Conservation (phyloP, 1,140 invertebrate species). For the Drosophila paulistorum region DNA sequence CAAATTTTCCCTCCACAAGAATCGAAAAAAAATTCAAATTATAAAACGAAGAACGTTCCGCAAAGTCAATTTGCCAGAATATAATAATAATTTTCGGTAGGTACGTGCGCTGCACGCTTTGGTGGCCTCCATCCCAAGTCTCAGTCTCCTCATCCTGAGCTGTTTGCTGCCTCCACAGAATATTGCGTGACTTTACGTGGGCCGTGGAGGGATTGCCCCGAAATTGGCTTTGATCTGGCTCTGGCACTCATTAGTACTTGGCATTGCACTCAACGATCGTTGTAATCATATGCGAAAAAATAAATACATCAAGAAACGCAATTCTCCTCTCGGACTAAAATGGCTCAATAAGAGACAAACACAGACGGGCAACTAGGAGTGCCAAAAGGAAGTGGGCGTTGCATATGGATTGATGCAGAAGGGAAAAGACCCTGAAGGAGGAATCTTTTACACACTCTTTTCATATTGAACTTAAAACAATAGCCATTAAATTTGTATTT, state of each 20-base stretch:
- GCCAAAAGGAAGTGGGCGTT: constrained; percentile 57
- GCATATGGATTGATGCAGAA: constrained; percentile 24
- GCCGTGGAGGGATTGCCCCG: constrained; percentile 8
- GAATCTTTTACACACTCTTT: constrained; percentile 21
- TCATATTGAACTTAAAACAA: background rate
- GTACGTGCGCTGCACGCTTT: constrained; percentile 75
- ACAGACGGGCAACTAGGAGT: constrained; percentile 51
- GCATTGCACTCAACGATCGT: constrained; percentile 52
- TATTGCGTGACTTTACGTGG: constrained; percentile 70
- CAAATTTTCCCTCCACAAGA: too few species aligned
- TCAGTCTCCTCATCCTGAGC: constrained; percentile 17
- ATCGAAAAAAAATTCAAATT: too few species aligned
- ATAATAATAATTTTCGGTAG: constrained; percentile 39
- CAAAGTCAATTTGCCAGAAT: constrained; percentile 36
- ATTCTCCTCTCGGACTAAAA: constrained; percentile 36
- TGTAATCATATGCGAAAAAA: constrained; percentile 15
- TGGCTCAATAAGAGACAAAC: constrained; percentile 59
- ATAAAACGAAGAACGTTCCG: too few species aligned
- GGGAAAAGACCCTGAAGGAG: background rate
- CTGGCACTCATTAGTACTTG: constrained; percentile 71
- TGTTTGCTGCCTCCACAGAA: constrained; percentile 33
- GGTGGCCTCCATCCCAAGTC: constrained; percentile 3
- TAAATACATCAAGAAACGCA: constrained; percentile 14
- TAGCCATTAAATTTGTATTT: too few species aligned
- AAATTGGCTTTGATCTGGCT: constrained; percentile 71